Evolutionary conservation across 2,888 invertebrate species (phyloP), one percentile per base, ranked within the genome.

Genomic region (Lagria hirta): DNA sequence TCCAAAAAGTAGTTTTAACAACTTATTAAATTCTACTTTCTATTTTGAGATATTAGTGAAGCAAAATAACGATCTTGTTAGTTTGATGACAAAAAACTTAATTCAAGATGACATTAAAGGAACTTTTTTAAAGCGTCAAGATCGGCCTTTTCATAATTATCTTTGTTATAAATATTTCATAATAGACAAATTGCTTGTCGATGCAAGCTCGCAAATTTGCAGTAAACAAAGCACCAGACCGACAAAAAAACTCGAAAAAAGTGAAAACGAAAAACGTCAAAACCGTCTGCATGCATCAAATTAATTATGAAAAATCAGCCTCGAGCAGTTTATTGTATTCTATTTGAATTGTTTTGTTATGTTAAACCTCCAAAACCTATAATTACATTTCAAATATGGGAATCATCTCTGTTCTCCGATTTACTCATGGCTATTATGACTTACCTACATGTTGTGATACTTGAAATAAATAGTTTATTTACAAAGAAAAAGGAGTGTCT

Each of bases 401-500:
- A 38, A 30, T 38, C 28, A 13, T 12, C 29, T 15, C 16, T 11
- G 16, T 18, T 22, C 8, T 27, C 12, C 12, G 11, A 10, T 29
- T 36, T 36, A 17, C 15, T 15, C n/a, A 17, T 15, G 12, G 30
- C 20, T 15, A 38, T 38, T 38, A 38, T 38, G n/a, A n/a, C n/a
- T n/a, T n/a, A n/a, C 38, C 38, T 38, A 38, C 38, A 38, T 30
- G 37, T 28, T 37, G 22, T 15, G 37, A 37, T 41, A 26, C 17
- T 20, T 32, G 26, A 20, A 38, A 38, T 20, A 37, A 37, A 38
- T 33, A 14, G 32, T 41, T 41, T 41, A 41, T 41, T 41, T 41
- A 32, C 38, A 38, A 37, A 38, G 38, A 15, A 29, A 15, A 27
- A 12, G 44, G 44, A 45, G 44, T 45, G 44, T 28, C 44, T 40